Evolutionary conservation across 2,113 vertebrate species (phyloP).

Genomic region (Gallinago paraguaiae): DNA sequence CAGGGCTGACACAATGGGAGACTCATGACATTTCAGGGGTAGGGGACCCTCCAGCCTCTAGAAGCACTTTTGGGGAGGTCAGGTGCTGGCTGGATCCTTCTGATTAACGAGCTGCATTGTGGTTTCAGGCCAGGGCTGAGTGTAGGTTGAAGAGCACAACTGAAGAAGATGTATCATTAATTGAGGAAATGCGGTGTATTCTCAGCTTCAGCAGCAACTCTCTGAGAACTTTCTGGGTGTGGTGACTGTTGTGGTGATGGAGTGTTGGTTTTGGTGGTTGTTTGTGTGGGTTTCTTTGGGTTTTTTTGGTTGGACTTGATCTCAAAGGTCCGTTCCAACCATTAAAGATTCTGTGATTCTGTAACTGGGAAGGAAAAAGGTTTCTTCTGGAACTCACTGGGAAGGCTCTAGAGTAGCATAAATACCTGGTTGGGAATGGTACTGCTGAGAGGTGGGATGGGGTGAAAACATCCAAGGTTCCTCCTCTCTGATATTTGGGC

Average conservation of each 20-base stretch:
- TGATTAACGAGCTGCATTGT: background rate
- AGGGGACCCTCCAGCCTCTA: background rate
- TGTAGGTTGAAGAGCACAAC: background rate
- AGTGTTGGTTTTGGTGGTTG: too few relatives aligned
- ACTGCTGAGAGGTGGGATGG: background rate
- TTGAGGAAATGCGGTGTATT: background rate
- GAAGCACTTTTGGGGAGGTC: background rate
- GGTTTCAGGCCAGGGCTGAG: background rate
- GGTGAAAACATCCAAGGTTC: background rate
- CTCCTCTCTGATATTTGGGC: background rate
- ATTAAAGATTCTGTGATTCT: too few relatives aligned
- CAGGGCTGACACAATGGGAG: background rate
- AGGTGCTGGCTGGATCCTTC: background rate
- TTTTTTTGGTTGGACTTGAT: too few relatives aligned
- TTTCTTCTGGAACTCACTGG: background rate
- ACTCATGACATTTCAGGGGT: background rate
- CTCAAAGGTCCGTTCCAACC: too few relatives aligned
- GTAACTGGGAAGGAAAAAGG: background rate
- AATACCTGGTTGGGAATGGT: background rate
- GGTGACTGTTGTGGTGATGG: too few relatives aligned
- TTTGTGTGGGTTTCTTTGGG: too few relatives aligned
- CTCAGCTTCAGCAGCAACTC: background rate
- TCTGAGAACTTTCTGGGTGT: background rate
- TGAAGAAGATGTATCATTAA: background rate
- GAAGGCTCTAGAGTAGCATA: background rate